phyloP scores from a whole-genome alignment of 2,797 vertebrate genomes.

The Decapterus maruadsi region DNA sequence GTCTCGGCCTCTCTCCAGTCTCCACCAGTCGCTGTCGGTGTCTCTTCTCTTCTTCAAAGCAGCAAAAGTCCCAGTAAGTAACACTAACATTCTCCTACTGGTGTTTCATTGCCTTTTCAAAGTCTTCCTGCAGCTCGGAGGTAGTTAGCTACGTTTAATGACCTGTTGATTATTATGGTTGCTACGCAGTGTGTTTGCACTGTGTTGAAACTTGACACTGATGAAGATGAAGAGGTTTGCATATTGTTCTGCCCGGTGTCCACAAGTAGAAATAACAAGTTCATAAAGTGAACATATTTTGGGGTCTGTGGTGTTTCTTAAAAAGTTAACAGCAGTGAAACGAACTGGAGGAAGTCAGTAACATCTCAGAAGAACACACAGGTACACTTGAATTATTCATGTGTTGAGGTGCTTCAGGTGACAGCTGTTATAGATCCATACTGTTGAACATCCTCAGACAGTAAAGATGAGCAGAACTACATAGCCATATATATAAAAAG shows the following conservation, averaged over 20 bases:
- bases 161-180: not conserved
- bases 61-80: conserved; percentile 40
- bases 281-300: too few species aligned
- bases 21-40: not conserved
- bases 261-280: too few species aligned
- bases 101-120: not conserved
- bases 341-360: too few species aligned
- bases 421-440: too few species aligned
- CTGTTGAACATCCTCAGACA: not conserved
- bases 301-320: too few species aligned
- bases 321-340: too few species aligned
- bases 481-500: too few species aligned
- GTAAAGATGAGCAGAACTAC: too few species aligned
- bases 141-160: not conserved
- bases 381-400: not conserved
- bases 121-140: not conserved
- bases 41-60: not conserved
- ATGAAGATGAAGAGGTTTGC: not conserved
- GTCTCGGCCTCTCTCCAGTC: not conserved
- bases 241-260: too few species aligned
- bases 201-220: not conserved
- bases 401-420: not conserved
- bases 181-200: not conserved
- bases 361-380: not conserved
- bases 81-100: not conserved